Base-by-base conservation (phyloP, 2,888 invertebrate species). In the Cerastoderma edule region DNA sequence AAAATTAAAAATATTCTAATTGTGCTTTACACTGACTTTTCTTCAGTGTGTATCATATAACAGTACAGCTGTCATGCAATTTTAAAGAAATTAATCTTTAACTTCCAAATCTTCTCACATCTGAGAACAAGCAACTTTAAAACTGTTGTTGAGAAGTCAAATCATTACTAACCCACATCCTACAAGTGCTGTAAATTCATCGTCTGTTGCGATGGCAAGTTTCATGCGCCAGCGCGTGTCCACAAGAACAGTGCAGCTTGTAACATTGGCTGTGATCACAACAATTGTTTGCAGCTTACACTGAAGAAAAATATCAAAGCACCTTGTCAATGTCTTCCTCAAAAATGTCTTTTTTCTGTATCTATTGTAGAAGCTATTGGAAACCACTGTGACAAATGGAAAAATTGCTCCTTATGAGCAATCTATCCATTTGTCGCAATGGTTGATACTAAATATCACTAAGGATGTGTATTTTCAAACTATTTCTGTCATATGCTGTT, bases 171-270 rank as follows among this genome's bases (percentile, higher is more conserved):
- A 60, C 60, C 60, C 33, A 24, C 60, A 60, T 33, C 60, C 60
- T n/a, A 1, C 27, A 3, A 60, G 22, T 30, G 35, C n/a, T 33
- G 60, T 39, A 33, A 10, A 60, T 22, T 3, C n/a, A 24, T 60
- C 39, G 19, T 60, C 60, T 24, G 60, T 60, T 16, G 65, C 2
- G 6, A 88, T 74, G 30, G 78, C 79, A 8, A 87, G 54, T 68
- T 82, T 78, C 72, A 80, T 83, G 33, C 74, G 79, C 88, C 88
- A 88, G 50, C 87, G 67, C n/a, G 88, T 81, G 70, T 88, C 88
- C 30, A 88, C 76, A 32, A 82, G 63, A 13, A 87, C 72, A 4
- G 84, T 77, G 73, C 88, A 88, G 13, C 60, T 60, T 57, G 54
- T 64, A 27, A 79, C 44, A 22, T 39, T 77, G 8, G 67, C 67